Evolutionary conservation across 1,140 invertebrate species (phyloP), one percentile per base, ranked within the genome.

Genomic region (Helicoverpa zea): DNA sequence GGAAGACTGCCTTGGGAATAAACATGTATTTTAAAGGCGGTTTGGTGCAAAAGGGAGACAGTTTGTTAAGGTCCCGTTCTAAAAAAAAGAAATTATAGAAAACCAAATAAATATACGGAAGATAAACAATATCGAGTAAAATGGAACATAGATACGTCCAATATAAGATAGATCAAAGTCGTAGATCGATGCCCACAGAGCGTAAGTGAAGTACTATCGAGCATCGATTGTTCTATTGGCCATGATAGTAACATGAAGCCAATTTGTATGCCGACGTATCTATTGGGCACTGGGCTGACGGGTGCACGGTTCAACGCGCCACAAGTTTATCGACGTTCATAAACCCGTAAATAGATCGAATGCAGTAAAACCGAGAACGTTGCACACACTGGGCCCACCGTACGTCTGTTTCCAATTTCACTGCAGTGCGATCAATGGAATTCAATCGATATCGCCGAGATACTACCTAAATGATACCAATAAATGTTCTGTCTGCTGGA

Each of bases 311-410:
- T 85, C 86, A 86, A 87, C 81, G 83, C 81, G 79, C 83, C 75
- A 54, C 61, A 77, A 87, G 82, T 88, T 89, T 88, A 89, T 88
- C 84, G 86, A 61, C 83, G 77, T 88, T 90, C 87, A 89, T 90
- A 91, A 94, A 90, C 84, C 88, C 84, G 88, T 90, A 91, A 92
- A 91, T 89, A 92, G 88, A 91, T 90, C 85, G 89, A 91, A 91
- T 89, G 88, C 89, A 91, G 88, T 94, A 88, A 92, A 91, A 90
- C 84, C 76, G 35, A 73, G 81, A 85, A 70, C 79, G 75, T 3
- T 79, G 51, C 76, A 79, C 58, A 79, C 76, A 79, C 76, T 64
- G n/a, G 16, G 64, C 51, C 63, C 80, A 85, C 87, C 80, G 83
- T 83, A 86, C 75, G 82, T 82, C 85, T 90, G 87, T 86, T 88